Evolutionary conservation across 2,888 invertebrate genomes (phyloP), one percentile per base, ranked within the genome.

Genomic region (Lepidochitona cinerea): DNA sequence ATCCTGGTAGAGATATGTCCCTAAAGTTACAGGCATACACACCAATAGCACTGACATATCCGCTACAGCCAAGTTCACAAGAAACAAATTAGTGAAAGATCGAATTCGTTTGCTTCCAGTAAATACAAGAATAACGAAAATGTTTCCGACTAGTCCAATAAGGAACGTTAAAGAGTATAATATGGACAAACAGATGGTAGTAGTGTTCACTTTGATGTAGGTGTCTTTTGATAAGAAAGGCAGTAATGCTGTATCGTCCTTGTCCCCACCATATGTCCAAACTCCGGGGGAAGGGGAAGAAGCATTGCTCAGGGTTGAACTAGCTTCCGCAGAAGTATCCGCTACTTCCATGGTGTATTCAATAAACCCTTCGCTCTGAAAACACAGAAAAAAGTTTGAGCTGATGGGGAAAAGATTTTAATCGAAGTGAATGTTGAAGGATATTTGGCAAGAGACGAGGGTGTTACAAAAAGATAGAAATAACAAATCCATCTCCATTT

Each of bases 21-120:
- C 84, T 9, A 86, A 78, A 0, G 84, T 86, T 6, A 85, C 78
- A 0, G 86, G 86, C 68, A 86, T 83, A 69, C 85, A 86, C 9
- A 87, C 79, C 14, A 79, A 69, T 32, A 84, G 79, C 4, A 87
- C 87, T 23, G 86, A 76, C 33, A 87, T 65, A 72, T 86, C 86
- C n/a, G 84, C 85, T 7, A 85, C 67, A 12, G 85, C 82, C 52
- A 87, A 75, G 72, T 85, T 87, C 33, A 87, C 77, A 18, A 86
- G 78, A 69, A 85, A 85, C 23, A 84, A 81, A 71, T 86, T 86
- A 14, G 85, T 87, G 7, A 85, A 41, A 0, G 86, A 86, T 12
- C 86, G 75, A 84, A 86, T 84, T 70, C 80, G 82, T 52, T 81
- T 79, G 68, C 84, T 84, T 37, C 80, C 76, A 23, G 82, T 71